phyloP scores from a whole-genome alignment of 2,113 vertebrate species.

The Synchiropus splendidus region DNA sequence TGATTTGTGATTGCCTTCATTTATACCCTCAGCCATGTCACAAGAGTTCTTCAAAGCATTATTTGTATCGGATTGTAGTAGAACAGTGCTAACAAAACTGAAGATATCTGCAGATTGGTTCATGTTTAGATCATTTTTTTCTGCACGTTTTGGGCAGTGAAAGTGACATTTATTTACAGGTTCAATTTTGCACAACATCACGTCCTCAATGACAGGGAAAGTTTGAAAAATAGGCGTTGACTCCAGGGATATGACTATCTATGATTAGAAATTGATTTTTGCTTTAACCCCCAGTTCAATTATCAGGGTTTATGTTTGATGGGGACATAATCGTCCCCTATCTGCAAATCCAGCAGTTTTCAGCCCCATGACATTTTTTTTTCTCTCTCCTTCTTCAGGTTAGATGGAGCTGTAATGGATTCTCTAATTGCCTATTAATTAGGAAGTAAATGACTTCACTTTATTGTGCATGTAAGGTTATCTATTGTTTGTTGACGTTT shows the following conservation, averaged over 20 bases:
- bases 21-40: too few relatives aligned
- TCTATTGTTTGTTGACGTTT: slow-evolving; percentile 23
- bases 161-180: slow-evolving; percentile 44
- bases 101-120: too few relatives aligned
- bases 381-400: slow-evolving; percentile 51
- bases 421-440: slow-evolving; percentile 64
- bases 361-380: slow-evolving; percentile 30
- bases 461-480: slow-evolving; percentile 29
- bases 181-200: slow-evolving; percentile 24
- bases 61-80: too few relatives aligned
- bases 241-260: slow-evolving; percentile 43
- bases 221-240: slow-evolving; percentile 36
- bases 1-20: too few relatives aligned
- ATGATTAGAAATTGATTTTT: slow-evolving; percentile 66
- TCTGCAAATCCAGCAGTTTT: slow-evolving; percentile 36
- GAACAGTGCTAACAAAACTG: too few relatives aligned
- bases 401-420: slow-evolving; percentile 60
- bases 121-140: too few relatives aligned
- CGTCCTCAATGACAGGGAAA: slow-evolving; percentile 9
- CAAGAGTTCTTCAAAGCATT: too few relatives aligned
- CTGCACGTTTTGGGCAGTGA: too few relatives aligned
- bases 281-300: slow-evolving; percentile 50
- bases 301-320: slow-evolving; percentile 48
- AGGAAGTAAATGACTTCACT: slow-evolving; percentile 49
- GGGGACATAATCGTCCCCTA: slow-evolving; percentile 36